Evolutionary conservation across 2,797 vertebrate genomes (phyloP).

Genomic region (Mastacembelus armatus): DNA sequence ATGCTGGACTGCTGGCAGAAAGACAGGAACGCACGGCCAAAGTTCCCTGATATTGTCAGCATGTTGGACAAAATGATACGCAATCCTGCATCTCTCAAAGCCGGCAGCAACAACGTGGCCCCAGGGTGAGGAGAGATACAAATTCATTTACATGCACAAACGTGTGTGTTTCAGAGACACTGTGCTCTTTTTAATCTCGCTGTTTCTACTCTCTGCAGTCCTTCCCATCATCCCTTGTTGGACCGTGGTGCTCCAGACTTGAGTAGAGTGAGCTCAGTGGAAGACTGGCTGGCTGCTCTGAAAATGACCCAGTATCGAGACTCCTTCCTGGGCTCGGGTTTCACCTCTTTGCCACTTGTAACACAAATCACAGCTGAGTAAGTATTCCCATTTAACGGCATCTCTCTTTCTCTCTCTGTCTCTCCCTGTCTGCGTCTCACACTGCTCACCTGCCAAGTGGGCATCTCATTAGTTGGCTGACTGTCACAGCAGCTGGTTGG

Average conservation of each 20-base stretch:
- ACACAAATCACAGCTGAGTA: slow-evolving; percentile 95
- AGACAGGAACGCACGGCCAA: slow-evolving; percentile 93
- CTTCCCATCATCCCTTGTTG: slow-evolving; percentile 91
- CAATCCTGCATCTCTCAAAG: slow-evolving; percentile 95
- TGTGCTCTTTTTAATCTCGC: not conserved
- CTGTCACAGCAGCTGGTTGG: slow-evolving; percentile 49
- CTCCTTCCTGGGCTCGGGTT: slow-evolving; percentile 93
- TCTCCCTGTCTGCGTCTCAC: slow-evolving; percentile 36
- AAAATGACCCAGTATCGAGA: slow-evolving; percentile 98
- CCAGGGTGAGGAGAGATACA: slow-evolving; percentile 86
- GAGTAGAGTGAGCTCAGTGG: slow-evolving; percentile 94
- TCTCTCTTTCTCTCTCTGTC: slow-evolving; percentile 22
- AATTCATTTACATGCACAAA: slow-evolving; percentile 35
- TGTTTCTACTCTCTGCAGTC: slow-evolving; percentile 74
- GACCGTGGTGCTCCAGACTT: slow-evolving; percentile 94
- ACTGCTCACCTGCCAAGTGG: slow-evolving; percentile 54
- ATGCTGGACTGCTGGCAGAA: slow-evolving; percentile 99
- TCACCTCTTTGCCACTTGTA: slow-evolving; percentile 93
- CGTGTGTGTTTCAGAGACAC: not conserved
- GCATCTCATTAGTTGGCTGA: slow-evolving; percentile 45
- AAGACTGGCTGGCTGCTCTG: slow-evolving; percentile 94
- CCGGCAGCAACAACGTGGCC: slow-evolving; percentile 90
- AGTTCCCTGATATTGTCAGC: slow-evolving; percentile 94
- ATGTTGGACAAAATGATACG: slow-evolving; percentile 98
- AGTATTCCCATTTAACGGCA: slow-evolving; percentile 65